Evolutionary conservation across 2,113 vertebrate genomes (phyloP).

Genomic region (Dasyprocta punctata): DNA sequence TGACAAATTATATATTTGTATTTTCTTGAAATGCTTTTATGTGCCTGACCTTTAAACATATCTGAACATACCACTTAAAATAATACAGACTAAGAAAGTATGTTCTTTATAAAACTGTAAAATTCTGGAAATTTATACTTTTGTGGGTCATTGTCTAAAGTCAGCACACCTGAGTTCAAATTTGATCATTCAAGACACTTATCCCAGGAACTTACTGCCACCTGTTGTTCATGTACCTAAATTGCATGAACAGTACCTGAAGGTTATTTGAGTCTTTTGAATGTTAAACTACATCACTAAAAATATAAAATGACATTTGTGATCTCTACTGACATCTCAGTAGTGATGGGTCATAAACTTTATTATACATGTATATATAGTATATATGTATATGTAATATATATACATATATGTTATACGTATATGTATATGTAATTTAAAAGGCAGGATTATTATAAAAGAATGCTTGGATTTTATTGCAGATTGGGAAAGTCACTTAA

Average conservation of each 20-base stretch:
- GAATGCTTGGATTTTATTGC: conserved; percentile 16
- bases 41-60: not conserved
- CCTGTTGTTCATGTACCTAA: conserved; percentile 43
- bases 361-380: not conserved
- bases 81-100: conserved; percentile 6
- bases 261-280: conserved; percentile 23
- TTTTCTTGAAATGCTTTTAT: conserved; percentile 43
- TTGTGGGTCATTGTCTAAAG: not conserved
- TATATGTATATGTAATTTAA: conserved; percentile 22
- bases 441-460: not conserved
- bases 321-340: not conserved
- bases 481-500: not conserved
- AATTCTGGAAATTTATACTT: not conserved
- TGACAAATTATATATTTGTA: not conserved
- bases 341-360: not conserved
- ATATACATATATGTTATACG: not conserved
- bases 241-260: conserved; percentile 61
- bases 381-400: not conserved
- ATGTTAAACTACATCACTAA: not conserved
- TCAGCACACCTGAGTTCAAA: conserved; percentile 21
- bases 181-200: not conserved
- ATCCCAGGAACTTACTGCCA: conserved; percentile 19
- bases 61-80: conserved; percentile 46
- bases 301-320: not conserved
- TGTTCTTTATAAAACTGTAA: conserved; percentile 25